Base-by-base conservation (phyloP, 2,888 invertebrate species). In the Drosophila quinaria region DNA sequence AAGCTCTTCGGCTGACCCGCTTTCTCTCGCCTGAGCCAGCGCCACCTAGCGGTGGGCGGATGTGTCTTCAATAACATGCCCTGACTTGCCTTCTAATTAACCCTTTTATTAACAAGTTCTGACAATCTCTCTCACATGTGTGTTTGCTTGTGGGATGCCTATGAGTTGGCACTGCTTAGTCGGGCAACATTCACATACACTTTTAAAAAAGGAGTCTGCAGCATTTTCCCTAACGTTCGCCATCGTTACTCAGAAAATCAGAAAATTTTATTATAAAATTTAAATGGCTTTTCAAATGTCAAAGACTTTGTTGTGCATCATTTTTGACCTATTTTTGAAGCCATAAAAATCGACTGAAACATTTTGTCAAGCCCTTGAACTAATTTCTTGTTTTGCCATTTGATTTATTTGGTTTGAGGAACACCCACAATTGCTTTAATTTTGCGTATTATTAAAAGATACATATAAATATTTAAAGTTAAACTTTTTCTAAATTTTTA, bases 11-110 rank as follows among this genome's bases (percentile, higher is more conserved):
- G 50, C 51, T 52, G 63, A 76, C 69, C 80, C 60, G 63, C 46
- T 68, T 78, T 63, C 49, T 55, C 37, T 13, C n/a, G 17, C 22
- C 47, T 33, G 8, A 35, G 11, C 6, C 29, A 56, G 17, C 35
- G 6, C 22, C 42, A 19, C 13, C 22, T 19, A 42, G 29, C n/a
- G 35, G 13, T 13, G 33, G 29, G 17, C 13, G 19, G 19, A 1
- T 19, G 10, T 31, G 49, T 44, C 51, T 51, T 65, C 51, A 19
- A 54, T 54, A 71, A 64, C 54, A 64, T 50, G 66, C 67, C 55
- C 54, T 58, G 55, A 37, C 74, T 77, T 64, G 76, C 59, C 72
- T 74, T 74, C 54, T 87, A 85, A 87, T 84, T 87, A 87, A 85
- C 85, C 83, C 87, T 71, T 82, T 77, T 79, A 79, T 72, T 74